Percentiles rank a stretch among this genome's conserved stretches.
Conservation (phyloP, 2,888 invertebrate genomes). For the Ecliptopera silaceata region DNA sequence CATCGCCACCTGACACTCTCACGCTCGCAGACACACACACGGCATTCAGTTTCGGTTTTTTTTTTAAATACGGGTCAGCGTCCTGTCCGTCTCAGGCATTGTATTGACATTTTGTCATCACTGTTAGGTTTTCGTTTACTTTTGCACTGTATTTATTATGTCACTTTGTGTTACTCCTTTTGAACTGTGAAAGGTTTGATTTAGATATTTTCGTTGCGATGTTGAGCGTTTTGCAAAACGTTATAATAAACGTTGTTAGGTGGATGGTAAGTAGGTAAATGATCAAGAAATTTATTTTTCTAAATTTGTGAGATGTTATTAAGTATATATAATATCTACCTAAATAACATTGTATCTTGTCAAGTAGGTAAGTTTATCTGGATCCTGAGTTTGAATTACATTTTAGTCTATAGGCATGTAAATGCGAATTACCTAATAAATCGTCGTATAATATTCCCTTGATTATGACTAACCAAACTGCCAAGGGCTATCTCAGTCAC, state of each 20-base stretch:
- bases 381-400: too few relatives aligned
- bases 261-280: neutral
- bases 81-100: slow-evolving; percentile 74
- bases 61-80: slow-evolving; percentile 65
- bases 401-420: too few relatives aligned
- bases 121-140: slow-evolving; percentile 39
- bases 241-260: neutral
- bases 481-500: slow-evolving; percentile 11
- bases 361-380: too few relatives aligned
- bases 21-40: slow-evolving; percentile 59
- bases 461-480: neutral
- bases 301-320: too few relatives aligned
- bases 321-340: too few relatives aligned
- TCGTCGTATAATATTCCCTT: too few relatives aligned
- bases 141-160: slow-evolving; percentile 44
- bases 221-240: slow-evolving; percentile 26
- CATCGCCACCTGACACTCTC: slow-evolving; percentile 78
- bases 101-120: slow-evolving; percentile 62
- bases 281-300: too few relatives aligned
- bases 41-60: slow-evolving; percentile 44
- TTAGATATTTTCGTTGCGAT: slow-evolving; percentile 26
- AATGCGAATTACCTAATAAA: too few relatives aligned
- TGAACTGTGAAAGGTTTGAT: slow-evolving; percentile 24
- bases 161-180: slow-evolving; percentile 41
- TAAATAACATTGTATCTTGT: too few relatives aligned